These are phyloP conservation scores for Heliconius cydno DNA, from an alignment of 2,888 invertebrate species.

Conservation along the genomic window DNA sequence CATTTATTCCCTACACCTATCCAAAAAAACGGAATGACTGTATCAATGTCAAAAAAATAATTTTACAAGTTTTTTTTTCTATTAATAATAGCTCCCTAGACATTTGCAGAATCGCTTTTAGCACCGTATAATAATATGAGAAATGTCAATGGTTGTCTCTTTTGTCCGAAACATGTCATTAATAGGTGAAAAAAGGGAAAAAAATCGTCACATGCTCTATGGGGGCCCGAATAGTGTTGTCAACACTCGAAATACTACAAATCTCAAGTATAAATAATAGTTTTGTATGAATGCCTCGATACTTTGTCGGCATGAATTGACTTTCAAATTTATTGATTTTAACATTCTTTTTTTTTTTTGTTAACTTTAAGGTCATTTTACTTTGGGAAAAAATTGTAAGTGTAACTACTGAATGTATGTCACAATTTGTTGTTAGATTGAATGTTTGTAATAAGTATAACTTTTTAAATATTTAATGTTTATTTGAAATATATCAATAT, in stretches of 20 bases:
- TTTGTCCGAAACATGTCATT: constrained; percentile 79
- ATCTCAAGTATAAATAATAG: constrained; percentile 79
- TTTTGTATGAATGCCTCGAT: constrained; percentile 63
- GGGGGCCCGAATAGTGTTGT: constrained; percentile 79
- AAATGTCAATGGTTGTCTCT: constrained; percentile 78
- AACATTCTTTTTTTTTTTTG: constrained; percentile 52
- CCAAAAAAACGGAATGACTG: background rate
- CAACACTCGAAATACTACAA: constrained; percentile 73
- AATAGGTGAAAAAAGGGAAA: constrained; percentile 60
- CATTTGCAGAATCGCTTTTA: constrained; percentile 62
- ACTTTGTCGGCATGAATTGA: constrained; percentile 77
- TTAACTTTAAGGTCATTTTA: constrained; percentile 13
- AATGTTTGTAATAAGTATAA: background rate
- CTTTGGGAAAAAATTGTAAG: background rate
- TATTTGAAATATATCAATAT: too few species aligned
- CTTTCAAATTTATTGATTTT: constrained; percentile 74
- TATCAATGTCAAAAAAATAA: constrained; percentile 16
- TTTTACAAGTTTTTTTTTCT: constrained; percentile 19
- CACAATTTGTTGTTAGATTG: constrained; percentile 3
- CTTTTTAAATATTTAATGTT: background rate
- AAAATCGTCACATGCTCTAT: constrained; percentile 73
- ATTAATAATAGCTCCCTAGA: constrained; percentile 43
- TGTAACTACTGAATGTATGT: background rate
- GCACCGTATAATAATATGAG: constrained; percentile 79
- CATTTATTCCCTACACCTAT: background rate